Evolutionary conservation across 2,113 vertebrate species (phyloP), one percentile per base, ranked within the genome.

Genomic region (Myotis davidii): DNA sequence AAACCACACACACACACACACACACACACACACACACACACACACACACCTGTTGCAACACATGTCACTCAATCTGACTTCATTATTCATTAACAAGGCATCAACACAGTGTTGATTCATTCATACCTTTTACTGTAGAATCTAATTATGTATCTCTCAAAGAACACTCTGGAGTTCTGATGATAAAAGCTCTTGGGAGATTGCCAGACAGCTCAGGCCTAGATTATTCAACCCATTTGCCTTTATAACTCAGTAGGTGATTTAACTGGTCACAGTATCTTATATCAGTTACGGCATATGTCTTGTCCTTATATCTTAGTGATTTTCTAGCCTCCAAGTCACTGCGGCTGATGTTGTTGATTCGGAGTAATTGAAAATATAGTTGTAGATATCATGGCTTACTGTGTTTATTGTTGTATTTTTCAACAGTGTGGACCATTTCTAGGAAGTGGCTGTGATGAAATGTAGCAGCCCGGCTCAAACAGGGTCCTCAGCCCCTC

Each of bases 71-170:
- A 50, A 5, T 88, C 16, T 84, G n/a, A 59, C 1, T 9, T 81
- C 42, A 61, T 45, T 76, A 95, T 65, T 88, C 45, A 85, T 59
- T 79, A 79, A 59, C 23, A 84, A 90, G 27, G 34, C 23, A 82
- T 76, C 13, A 77, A 34, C 7, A 52, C 10, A 34, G 17, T 76
- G 14, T 95, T 86, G 59, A 90, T 82, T 74, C 27, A 73, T 85
- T 91, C 21, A 34, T 83, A 83, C 27, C 29, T 67, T 74, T 94
- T 72, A 52, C 50, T 85, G 37, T 88, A 82, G 90, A 92, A 88
- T 48, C 52, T 77, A 91, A 76, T 92, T 59, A 79, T 85, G 37
- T 12, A 52, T 82, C 59, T 84, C 12, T 32, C 48, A 48, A 61
- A 90, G 61, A 95, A 90, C 69, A 69, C 14, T n/a, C 29, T 52